Base-by-base conservation (phyloP, 2,888 invertebrate genomes). In the Malachius bipustulatus region DNA sequence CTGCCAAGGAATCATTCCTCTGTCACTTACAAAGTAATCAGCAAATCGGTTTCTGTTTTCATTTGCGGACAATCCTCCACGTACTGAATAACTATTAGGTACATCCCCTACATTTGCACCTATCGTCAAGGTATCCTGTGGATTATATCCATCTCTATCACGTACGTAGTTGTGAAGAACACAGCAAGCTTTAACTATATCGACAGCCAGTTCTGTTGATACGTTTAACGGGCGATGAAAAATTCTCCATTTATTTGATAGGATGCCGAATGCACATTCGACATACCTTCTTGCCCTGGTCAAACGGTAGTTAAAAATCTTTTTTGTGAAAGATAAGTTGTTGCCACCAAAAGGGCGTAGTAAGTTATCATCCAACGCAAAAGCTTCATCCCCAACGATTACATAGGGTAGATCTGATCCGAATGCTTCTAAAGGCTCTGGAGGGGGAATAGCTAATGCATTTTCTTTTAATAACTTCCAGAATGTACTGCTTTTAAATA, bases 211-310 rank as follows among this genome's bases (percentile, higher is more conserved):
- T 32, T 48, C 45, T 16, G 35, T 36, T 16, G 37, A 3, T 10
- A 43, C 36, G 28, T 43, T 43, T 2, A 47, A 34, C 13, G 41
- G 38, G 11, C 48, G 26, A 33, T 52, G 49, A 19, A 51, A 48
- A 16, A 54, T 49, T 19, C 49, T 35, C 49, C 50, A 52, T 39
- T 53, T 53, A 42, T 52, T 56, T 30, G 49, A 42, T 28, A 54
- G 39, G n/a, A n/a, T n/a, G n/a, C n/a, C n/a, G n/a, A n/a, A n/a
- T n/a, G n/a, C n/a, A 37, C 50, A 51, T 41, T 55, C 49, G 24
- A 52, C 45, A 30, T 45, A 48, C 35, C 51, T 42, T 42, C 53
- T 35, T 27, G 51, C 54, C 35, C 47, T 35, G 14, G 41, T 38
- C 34, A 54, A 42, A 34, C 51, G 36, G 30, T 52, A 47, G 37